phyloP scores from a whole-genome alignment of 2,888 invertebrate genomes.

The Plemyria rubiginata region DNA sequence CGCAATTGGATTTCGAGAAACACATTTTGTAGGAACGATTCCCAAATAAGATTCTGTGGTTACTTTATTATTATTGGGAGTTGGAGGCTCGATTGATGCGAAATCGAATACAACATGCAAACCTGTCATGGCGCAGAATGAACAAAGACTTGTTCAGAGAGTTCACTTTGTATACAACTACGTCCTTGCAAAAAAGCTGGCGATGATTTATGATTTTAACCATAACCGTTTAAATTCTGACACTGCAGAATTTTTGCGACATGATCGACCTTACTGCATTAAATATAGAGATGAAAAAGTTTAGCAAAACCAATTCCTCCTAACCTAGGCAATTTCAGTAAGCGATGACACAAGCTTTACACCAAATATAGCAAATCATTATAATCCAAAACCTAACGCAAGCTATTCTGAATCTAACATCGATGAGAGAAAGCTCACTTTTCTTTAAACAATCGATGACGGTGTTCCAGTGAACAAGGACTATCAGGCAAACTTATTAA shows the following conservation, averaged over 20 bases:
- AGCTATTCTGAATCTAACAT: slow-evolving; percentile 12
- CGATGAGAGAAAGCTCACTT: slow-evolving; percentile 3
- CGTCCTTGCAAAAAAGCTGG: background rate
- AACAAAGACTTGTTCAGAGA: slow-evolving; percentile 39
- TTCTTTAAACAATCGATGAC: slow-evolving; percentile 7
- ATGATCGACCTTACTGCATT: too few species aligned
- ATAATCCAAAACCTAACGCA: background rate
- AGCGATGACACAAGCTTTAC: background rate
- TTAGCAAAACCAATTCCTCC: background rate
- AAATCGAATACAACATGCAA: slow-evolving; percentile 58
- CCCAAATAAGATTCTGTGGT: slow-evolving; percentile 58
- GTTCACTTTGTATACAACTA: background rate
- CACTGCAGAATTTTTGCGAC: background rate
- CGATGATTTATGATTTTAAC: background rate
- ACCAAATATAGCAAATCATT: slow-evolving; percentile 1
- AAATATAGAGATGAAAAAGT: background rate
- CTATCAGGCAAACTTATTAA: slow-evolving; percentile 47
- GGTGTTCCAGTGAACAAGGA: slow-evolving; percentile 18
- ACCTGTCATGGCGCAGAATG: slow-evolving; percentile 35
- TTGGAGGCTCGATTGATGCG: slow-evolving; percentile 63
- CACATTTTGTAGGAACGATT: slow-evolving; percentile 62
- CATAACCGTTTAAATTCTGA: background rate
- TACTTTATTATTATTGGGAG: slow-evolving; percentile 70
- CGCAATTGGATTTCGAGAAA: slow-evolving; percentile 63
- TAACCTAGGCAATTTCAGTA: background rate